phyloP scores from a whole-genome alignment of 53 echinoderm and acorn worm genomes.

The Astropecten irregularis region DNA sequence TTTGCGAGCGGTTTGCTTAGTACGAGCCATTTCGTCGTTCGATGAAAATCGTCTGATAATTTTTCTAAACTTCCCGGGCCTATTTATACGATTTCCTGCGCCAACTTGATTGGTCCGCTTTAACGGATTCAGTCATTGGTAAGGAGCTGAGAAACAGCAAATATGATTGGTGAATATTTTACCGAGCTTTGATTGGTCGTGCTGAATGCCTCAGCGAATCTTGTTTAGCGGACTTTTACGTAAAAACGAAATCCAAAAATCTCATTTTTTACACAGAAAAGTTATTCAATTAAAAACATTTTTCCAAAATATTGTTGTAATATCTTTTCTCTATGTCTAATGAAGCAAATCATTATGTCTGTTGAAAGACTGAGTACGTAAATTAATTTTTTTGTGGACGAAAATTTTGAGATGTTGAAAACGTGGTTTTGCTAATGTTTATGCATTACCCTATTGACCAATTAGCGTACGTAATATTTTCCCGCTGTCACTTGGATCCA shows the following conservation, averaged over 20 bases:
- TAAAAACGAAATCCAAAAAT: background rate
- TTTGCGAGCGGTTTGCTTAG: slow-evolving; percentile 97
- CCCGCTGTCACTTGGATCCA: background rate
- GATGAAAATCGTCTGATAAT: slow-evolving; percentile 23
- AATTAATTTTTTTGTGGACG: too few species aligned
- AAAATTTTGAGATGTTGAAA: too few species aligned
- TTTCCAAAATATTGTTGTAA: too few species aligned
- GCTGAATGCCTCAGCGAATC: background rate
- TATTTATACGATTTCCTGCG: background rate
- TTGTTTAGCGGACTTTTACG: background rate
- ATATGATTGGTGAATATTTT: slow-evolving; percentile 2
- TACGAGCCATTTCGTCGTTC: slow-evolving; percentile 82
- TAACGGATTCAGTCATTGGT: slow-evolving; percentile 3
- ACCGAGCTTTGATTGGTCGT: background rate
- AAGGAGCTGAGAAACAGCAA: background rate
- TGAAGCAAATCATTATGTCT: too few species aligned
- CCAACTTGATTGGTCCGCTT: slow-evolving; percentile 37
- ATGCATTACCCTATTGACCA: slow-evolving; percentile 26
- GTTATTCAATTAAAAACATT: too few species aligned
- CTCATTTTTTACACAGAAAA: background rate
- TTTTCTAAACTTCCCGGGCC: slow-evolving; percentile 31
- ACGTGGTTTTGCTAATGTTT: too few species aligned
- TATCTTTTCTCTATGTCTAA: too few species aligned
- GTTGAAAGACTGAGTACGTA: too few species aligned
- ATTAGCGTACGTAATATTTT: background rate